phyloP scores from a whole-genome alignment of 2,888 invertebrate genomes.

The Gisinianus flammeolus region DNA sequence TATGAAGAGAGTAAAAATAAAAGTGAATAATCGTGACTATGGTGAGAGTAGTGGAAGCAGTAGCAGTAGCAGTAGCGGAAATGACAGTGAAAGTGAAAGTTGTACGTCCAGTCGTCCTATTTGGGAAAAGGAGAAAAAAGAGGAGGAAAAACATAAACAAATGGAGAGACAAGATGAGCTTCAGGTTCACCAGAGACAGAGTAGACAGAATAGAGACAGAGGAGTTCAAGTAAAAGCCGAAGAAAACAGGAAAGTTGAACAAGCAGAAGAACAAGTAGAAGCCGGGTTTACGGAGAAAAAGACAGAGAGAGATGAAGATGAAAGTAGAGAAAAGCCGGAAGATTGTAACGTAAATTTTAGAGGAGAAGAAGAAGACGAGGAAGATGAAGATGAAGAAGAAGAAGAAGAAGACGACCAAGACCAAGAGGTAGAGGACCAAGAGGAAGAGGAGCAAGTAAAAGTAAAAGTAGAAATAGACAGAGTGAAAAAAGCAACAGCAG shows the following conservation, averaged over 20 bases:
- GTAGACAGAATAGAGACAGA: too few species aligned
- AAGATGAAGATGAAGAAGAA: neutral
- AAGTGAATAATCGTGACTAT: neutral
- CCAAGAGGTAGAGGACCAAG: conserved; percentile 41
- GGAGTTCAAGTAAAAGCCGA: neutral
- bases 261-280: neutral
- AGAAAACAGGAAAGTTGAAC: neutral
- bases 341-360: conserved; percentile 25
- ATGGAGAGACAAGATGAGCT: neutral
- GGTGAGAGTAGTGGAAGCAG: neutral
- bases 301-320: neutral
- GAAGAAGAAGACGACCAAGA: conserved; percentile 37
- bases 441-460: neutral
- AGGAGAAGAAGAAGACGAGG: neutral
- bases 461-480: too few species aligned
- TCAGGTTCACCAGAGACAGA: neutral
- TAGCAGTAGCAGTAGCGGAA: neutral
- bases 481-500: neutral
- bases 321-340: conserved; percentile 17
- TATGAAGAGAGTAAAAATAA: neutral
- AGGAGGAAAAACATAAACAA: neutral
- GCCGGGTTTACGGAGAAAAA: neutral
- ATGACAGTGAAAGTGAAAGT: neutral
- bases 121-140: too few species aligned
- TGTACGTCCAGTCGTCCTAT: neutral